Percentiles rank a stretch among this genome's conserved stretches.
Evolutionary conservation across 2,113 vertebrate species (phyloP).

Genomic region (Noctilio leporinus): DNA sequence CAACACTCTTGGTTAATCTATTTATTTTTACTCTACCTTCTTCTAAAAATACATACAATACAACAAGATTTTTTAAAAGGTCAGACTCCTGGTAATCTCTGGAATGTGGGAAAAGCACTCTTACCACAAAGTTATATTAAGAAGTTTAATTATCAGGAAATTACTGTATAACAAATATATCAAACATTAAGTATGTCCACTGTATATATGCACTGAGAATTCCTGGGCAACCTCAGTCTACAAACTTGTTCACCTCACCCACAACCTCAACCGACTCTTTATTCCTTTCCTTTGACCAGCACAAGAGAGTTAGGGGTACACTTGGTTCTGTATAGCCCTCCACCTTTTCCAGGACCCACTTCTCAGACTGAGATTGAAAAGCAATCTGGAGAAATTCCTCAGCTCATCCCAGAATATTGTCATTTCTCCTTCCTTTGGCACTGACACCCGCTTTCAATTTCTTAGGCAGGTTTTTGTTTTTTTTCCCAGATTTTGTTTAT

Average conservation of each 20-base stretch:
- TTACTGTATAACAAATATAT: constrained; percentile 65
- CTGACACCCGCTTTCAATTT: not conserved
- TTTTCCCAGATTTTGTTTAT: too few relatives aligned
- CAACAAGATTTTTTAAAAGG: constrained; percentile 22
- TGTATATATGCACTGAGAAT: constrained; percentile 65
- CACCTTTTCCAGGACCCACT: not conserved
- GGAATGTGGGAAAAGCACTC: constrained; percentile 59
- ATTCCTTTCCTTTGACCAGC: not conserved
- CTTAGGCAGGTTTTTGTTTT: too few relatives aligned
- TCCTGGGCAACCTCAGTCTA: constrained; percentile 65
- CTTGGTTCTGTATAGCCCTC: not conserved
- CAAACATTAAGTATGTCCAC: constrained; percentile 61
- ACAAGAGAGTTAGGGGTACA: not conserved
- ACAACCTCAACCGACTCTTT: constrained; percentile 46
- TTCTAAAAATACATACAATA: constrained; percentile 68
- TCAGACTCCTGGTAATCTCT: constrained; percentile 63
- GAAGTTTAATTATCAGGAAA: constrained; percentile 71
- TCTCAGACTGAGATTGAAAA: not conserved
- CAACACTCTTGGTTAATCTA: constrained; percentile 49
- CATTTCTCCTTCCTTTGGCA: not conserved
- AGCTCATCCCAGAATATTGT: not conserved
- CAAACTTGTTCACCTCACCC: constrained; percentile 48
- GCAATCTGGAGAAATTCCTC: not conserved
- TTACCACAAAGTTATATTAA: constrained; percentile 71
- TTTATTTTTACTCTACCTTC: constrained; percentile 59